phyloP scores from a whole-genome alignment of 2,888 invertebrate genomes.

The Sarcophaga subvicina region DNA sequence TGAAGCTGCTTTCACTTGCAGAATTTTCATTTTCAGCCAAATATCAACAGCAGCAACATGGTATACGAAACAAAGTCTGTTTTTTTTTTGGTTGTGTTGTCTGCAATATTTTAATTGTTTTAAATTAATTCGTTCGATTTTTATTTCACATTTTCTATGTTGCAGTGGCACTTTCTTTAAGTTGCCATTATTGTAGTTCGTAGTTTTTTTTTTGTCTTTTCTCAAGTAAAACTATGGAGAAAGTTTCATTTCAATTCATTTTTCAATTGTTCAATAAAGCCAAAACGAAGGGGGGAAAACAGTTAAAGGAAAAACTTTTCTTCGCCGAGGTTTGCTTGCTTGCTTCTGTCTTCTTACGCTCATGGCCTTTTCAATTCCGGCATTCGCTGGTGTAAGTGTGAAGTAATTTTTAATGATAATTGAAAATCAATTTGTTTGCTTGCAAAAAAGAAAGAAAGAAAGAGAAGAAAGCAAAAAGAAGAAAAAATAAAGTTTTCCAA shows the following conservation, averaged over 20 bases:
- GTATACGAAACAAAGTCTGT: background rate
- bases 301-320: slow-evolving; percentile 59
- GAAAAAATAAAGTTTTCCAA: slow-evolving; percentile 42
- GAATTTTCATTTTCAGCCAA: slow-evolving; percentile 2
- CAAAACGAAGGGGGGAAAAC: slow-evolving; percentile 41
- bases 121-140: slow-evolving; percentile 59
- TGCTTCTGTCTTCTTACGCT: background rate
- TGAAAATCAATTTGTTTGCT: slow-evolving; percentile 64
- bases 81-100: slow-evolving; percentile 10
- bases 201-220: no score
- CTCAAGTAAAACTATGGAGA: slow-evolving; percentile 41
- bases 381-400: slow-evolving; percentile 36
- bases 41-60: background rate
- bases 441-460: background rate
- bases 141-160: background rate
- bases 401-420: slow-evolving; percentile 69
- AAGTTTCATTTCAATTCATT: slow-evolving; percentile 59
- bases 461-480: background rate
- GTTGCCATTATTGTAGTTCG: slow-evolving; percentile 39
- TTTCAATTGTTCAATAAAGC: slow-evolving; percentile 54
- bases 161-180: background rate
- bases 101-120: slow-evolving; percentile 65
- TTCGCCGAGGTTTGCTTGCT: background rate
- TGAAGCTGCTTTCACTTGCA: slow-evolving; percentile 48
- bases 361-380: background rate